phyloP scores from a whole-genome alignment of 2,888 invertebrate genomes.

The Elysia crispata region DNA sequence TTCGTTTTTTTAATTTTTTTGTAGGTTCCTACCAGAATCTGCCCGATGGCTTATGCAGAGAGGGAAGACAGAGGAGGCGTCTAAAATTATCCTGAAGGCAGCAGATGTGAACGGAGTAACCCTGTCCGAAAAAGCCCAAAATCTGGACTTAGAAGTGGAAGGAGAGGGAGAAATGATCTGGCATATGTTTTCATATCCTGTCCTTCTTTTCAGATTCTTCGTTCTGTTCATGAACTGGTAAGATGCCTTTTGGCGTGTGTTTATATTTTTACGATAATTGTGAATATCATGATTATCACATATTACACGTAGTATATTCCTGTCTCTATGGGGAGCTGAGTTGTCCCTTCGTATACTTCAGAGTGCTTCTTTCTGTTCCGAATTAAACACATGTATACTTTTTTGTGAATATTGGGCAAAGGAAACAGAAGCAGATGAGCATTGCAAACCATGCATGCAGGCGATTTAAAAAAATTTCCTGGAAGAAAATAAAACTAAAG shows the following conservation, averaged over 20 bases:
- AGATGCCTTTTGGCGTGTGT: not conserved
- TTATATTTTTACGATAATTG: too few species aligned
- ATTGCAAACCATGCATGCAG: too few species aligned
- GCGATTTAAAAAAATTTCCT: too few species aligned
- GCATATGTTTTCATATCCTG: conserved; percentile 57
- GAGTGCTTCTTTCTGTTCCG: too few species aligned
- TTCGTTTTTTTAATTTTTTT: not conserved
- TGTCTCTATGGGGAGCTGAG: too few species aligned
- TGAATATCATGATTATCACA: too few species aligned
- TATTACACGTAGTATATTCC: too few species aligned
- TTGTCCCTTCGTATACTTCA: too few species aligned
- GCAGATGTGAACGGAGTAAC: conserved; percentile 64
- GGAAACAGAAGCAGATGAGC: too few species aligned
- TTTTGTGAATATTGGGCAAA: too few species aligned
- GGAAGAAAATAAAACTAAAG: too few species aligned
- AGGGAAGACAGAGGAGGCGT: conserved; percentile 61
- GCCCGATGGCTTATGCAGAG: conserved; percentile 69
- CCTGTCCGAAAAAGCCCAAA: conserved; percentile 57
- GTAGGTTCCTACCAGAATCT: conserved; percentile 69
- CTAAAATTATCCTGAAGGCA: conserved; percentile 60
- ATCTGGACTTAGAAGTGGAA: conserved; percentile 38
- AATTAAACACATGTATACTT: too few species aligned
- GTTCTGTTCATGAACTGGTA: conserved; percentile 66
- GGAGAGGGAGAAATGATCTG: conserved; percentile 55
- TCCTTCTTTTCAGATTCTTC: conserved; percentile 55